A percentile compares a stretch with the other conserved stretches of the same genome.
These are phyloP conservation scores for Mesoclemmys tuberculata DNA, from an alignment of 2,113 vertebrate genomes.

Conservation along the genomic window DNA sequence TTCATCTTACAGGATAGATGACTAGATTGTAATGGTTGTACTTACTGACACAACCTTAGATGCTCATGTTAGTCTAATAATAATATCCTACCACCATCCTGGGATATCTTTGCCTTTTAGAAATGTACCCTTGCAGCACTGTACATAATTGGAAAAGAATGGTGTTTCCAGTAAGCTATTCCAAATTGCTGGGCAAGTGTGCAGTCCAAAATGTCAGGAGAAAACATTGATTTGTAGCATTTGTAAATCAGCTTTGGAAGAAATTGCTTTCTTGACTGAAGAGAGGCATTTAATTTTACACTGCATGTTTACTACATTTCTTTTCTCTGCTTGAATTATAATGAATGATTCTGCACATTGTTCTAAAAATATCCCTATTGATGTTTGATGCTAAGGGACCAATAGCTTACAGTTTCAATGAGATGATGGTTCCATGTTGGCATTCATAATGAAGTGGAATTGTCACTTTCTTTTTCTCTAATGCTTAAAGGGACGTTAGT, in stretches of 20 bases:
- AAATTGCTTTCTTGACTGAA: background rate
- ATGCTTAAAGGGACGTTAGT: background rate
- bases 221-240: conserved; percentile 27
- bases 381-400: conserved; percentile 27
- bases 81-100: background rate
- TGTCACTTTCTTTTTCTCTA: background rate
- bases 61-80: conserved; percentile 49
- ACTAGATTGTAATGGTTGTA: background rate
- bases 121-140: background rate
- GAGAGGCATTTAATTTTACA: conserved; percentile 18
- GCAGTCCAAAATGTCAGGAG: conserved; percentile 17
- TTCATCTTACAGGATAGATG: background rate
- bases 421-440: background rate
- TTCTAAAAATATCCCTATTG: conserved; percentile 54
- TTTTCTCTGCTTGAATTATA: conserved; percentile 1
- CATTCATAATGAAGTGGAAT: conserved; percentile 21
- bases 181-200: conserved; percentile 43
- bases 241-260: background rate
- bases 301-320: background rate
- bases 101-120: conserved; percentile 39
- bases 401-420: conserved; percentile 4
- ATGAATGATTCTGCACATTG: background rate
- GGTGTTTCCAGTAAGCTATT: conserved; percentile 1
- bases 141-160: conserved; percentile 36
- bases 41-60: conserved; percentile 21